A percentile compares a stretch with the other conserved stretches of the same genome.
Conservation (phyloP, 2,113 vertebrate species). For the Nannospalax galili region DNA sequence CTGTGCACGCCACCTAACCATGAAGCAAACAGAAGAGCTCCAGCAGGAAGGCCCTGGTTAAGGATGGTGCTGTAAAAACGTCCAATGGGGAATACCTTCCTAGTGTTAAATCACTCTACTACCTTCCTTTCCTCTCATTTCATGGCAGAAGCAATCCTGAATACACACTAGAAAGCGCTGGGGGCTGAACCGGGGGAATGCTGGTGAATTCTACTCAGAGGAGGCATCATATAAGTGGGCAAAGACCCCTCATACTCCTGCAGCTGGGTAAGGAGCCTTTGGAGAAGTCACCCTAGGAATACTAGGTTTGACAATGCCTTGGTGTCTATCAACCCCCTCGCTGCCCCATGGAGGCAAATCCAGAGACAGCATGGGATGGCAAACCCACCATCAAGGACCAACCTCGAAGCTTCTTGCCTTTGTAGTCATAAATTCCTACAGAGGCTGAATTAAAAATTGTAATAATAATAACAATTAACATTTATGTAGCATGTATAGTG, state of each 20-base stretch:
- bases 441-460: conserved; percentile 54
- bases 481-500: conserved; percentile 46
- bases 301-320: conserved; percentile 61
- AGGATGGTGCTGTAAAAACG: conserved; percentile 43
- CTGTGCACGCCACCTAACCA: conserved; percentile 3
- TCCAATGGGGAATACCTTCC: conserved; percentile 67
- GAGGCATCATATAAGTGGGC: background rate
- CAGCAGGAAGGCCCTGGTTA: background rate
- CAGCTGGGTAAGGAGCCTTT: background rate
- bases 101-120: conserved; percentile 68
- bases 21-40: conserved; percentile 56
- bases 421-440: conserved; percentile 32
- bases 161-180: conserved; percentile 57
- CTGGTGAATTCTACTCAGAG: conserved; percentile 51
- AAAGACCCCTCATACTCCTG: conserved; percentile 26
- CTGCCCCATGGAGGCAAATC: too few relatives aligned
- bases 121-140: conserved; percentile 49
- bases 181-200: conserved; percentile 18
- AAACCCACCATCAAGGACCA: background rate
- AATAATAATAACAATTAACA: conserved; percentile 69
- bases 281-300: conserved; percentile 12
- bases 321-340: conserved; percentile 16
- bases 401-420: background rate
- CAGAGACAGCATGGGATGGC: background rate
- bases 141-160: background rate